Evolutionary conservation across 2,888 invertebrate genomes (phyloP), one percentile per base, ranked within the genome.

Genomic region (Xestia sexstrigata): DNA sequence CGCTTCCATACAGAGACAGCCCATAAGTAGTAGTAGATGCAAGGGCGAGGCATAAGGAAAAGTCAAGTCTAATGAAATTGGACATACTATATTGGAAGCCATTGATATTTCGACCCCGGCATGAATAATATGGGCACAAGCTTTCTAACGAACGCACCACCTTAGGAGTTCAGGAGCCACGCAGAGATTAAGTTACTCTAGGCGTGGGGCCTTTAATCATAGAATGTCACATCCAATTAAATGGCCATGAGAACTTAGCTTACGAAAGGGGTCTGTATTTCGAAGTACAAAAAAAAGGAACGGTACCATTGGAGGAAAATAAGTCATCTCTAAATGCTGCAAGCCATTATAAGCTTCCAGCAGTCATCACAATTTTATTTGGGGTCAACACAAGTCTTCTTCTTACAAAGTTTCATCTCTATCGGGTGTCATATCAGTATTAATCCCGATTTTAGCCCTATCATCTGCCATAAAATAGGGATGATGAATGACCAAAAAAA

Each of bases 101-200:
- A 81, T 71, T 76, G 70, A 81, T 81, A 81, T 81, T 81, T 81
- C 81, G 80, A 81, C 81, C 80, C 80, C 62, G 47, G 23, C 55
- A 76, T 63, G 49, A 68, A 68, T 81, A 76, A 81, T 81, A 23
- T 68, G 39, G 67, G 58, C 67, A 60, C 26, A 23, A 17, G 47
- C 80, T 81, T 81, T 81, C 80, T 81, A 81, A 81, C 69, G 74
- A 74, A 75, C 67, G 62, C 60, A 76, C 55, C 70, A 55, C 13
- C 70, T 62, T 47, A 60, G 81, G n/a, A 69, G 80, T 76, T 81
- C 80, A 81, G 81, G 81, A 81, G 81, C 80, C 80, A 81, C 35
- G 70, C 42, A 30, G 52, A 81, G 80, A 81, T 81, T 81, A 81
- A 81, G 81, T 81, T 76, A 76, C 70, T 69, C 35, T 49, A 65